A percentile compares a stretch with the other conserved stretches of the same genome.
Conservation (phyloP, 2,888 invertebrate genomes). For the Drosophila pseudotalamancana region DNA sequence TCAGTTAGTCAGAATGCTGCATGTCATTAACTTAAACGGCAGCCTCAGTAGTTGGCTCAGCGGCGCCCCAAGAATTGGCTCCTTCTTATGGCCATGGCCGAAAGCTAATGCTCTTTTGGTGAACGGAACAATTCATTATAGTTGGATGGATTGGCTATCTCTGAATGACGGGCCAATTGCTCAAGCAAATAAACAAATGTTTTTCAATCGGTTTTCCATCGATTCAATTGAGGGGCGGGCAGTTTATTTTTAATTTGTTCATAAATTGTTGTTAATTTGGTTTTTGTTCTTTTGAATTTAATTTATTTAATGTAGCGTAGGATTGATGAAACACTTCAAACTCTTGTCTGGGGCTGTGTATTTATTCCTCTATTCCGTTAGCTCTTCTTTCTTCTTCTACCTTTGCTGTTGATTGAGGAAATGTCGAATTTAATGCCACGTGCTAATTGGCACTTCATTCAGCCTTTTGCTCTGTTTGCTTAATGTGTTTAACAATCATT, state of each 20-base stretch:
- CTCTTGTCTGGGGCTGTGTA: conserved; percentile 13
- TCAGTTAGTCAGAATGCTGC: conserved; percentile 33
- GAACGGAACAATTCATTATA: conserved; percentile 76
- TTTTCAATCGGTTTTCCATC: conserved; percentile 50
- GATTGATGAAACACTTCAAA: conserved; percentile 74
- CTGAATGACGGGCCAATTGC: conserved; percentile 75
- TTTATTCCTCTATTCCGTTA: no score
- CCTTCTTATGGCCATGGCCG: conserved; percentile 27
- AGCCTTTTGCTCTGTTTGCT: conserved; percentile 22
- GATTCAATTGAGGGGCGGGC: conserved; percentile 10
- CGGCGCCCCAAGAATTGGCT: conserved; percentile 60
- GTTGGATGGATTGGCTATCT: conserved; percentile 64
- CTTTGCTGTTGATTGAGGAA: conserved; percentile 65
- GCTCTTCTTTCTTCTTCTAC: no score
- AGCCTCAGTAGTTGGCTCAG: conserved; percentile 58
- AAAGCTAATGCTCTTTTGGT: conserved; percentile 5
- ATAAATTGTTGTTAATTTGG: conserved; percentile 72
- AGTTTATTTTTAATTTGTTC: conserved; percentile 78
- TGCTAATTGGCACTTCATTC: conserved; percentile 60
- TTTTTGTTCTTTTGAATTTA: conserved; percentile 68
- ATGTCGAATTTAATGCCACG: conserved; percentile 67
- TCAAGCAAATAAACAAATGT: conserved; percentile 77
- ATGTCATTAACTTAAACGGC: conserved; percentile 71
- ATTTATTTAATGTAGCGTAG: conserved; percentile 66
- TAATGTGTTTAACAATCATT: conserved; percentile 65